phyloP scores from a whole-genome alignment of 2,797 vertebrate genomes.

The Lithobates pipiens region DNA sequence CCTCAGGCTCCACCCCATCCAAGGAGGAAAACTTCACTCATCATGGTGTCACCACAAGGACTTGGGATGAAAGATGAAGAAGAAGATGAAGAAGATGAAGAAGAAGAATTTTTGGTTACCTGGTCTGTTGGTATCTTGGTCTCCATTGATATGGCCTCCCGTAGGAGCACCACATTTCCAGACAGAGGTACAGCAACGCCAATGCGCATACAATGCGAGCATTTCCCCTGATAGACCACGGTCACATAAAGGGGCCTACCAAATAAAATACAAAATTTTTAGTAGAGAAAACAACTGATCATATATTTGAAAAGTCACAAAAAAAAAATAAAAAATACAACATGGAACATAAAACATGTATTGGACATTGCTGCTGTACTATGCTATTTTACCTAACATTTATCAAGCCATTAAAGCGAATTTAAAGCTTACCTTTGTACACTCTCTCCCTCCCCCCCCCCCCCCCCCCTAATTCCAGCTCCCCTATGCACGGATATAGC shows the following conservation, averaged over 20 bases:
- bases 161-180: constrained; percentile 89
- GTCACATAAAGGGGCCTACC: constrained; percentile 94
- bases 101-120: constrained; percentile 73
- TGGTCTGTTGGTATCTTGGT: constrained; percentile 97
- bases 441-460: too few relatives aligned
- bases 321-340: too few relatives aligned
- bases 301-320: background rate
- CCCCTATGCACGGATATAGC: too few relatives aligned
- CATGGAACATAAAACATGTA: background rate
- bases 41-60: too few relatives aligned
- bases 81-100: too few relatives aligned
- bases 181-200: constrained; percentile 93
- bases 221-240: constrained; percentile 96
- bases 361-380: background rate
- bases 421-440: too few relatives aligned
- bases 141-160: constrained; percentile 92
- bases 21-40: too few relatives aligned
- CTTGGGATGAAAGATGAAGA: too few relatives aligned
- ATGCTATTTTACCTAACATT: background rate
- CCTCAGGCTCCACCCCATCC: too few relatives aligned
- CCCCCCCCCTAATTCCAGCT: too few relatives aligned
- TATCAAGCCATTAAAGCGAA: background rate
- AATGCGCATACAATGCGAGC: constrained; percentile 96
- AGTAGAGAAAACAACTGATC: background rate
- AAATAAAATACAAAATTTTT: background rate